Evolutionary conservation across 2,797 vertebrate genomes (phyloP), one percentile per base, ranked within the genome.

Genomic region (Lepus oiostolus): DNA sequence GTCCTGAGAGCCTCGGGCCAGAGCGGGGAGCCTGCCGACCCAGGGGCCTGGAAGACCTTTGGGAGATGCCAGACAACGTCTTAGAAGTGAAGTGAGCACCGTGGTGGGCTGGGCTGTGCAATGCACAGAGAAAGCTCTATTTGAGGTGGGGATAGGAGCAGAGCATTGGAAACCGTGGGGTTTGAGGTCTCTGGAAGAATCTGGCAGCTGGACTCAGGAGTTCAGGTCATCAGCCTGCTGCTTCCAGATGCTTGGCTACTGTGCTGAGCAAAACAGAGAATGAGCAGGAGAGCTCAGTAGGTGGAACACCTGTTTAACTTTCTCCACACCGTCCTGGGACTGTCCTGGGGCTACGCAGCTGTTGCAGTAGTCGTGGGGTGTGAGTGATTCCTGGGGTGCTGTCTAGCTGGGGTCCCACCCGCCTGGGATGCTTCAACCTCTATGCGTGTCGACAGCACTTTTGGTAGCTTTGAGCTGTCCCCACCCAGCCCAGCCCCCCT

Each of bases 401-500:
- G 81, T 72, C 42, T 71, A 14, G 21, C 19, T n/a, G 79, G 82
- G 93, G 38, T 50, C 32, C 35, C 47, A 24, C 58, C 10, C 0
- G 22, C 72, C 91, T 94, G 90, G 30, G 68, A 47, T 54, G 62
- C 60, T 63, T 94, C 85, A 92, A 82, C 52, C 54, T 94, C 79
- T 79, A 21, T 86, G 68, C 71, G 47, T 79, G 79, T 60, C 0
- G 24, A 95, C 89, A 85, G 63, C 50, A 54, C 7, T 72, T 58
- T 87, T 30, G 62, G 38, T 71, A 77, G 85, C 87, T 96, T 88
- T 88, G 95, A 95, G 85, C 85, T 54, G 2, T 10, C 10, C 13
- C 52, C 42, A 2, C 6, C 38, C 65, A 13, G 28, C 11, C 32
- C n/a, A 5, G 7, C 6, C 22, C 84, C 22, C 47, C 32, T 77